Percentiles rank a stretch among this genome's conserved stretches.
Evolutionary conservation across 2,797 vertebrate genomes (phyloP).

Genomic region (Gadopsis marmoratus): DNA sequence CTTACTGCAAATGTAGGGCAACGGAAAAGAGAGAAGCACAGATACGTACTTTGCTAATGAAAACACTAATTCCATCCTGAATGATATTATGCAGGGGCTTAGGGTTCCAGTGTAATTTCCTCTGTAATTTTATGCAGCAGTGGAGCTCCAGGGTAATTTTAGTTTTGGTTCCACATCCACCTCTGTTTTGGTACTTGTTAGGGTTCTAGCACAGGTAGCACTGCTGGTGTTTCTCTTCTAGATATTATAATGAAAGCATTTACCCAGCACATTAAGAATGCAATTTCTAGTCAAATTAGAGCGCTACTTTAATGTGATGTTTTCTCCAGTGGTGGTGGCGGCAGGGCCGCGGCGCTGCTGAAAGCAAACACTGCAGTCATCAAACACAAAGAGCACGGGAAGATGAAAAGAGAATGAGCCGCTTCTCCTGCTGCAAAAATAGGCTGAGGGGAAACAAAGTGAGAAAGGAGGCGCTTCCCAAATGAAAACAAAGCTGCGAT

Average conservation of each 20-base stretch:
- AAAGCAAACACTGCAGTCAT: constrained; percentile 55
- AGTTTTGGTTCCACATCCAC: constrained; percentile 49
- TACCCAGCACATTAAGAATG: constrained; percentile 65
- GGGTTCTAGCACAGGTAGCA: constrained; percentile 54
- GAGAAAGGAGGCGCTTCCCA: constrained; percentile 33
- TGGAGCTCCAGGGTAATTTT: constrained; percentile 58
- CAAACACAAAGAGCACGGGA: constrained; percentile 47
- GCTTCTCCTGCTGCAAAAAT: constrained; percentile 38
- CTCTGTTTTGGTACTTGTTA: constrained; percentile 54
- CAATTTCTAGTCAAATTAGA: constrained; percentile 69
- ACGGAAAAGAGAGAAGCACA: constrained; percentile 15
- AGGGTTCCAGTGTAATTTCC: constrained; percentile 62
- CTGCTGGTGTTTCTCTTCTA: constrained; percentile 35
- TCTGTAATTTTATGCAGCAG: constrained; percentile 67
- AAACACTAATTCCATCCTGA: constrained; percentile 74
- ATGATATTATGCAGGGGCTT: constrained; percentile 69
- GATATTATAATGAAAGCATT: constrained; percentile 69
- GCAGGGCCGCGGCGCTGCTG: constrained; percentile 37
- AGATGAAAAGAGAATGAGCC: constrained; percentile 54
- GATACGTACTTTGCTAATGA: constrained; percentile 71
- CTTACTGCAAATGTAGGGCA: constrained; percentile 64
- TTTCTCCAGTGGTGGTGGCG: constrained; percentile 39
- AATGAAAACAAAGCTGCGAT: constrained; percentile 55
- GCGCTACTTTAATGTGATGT: constrained; percentile 52
- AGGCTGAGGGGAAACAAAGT: constrained; percentile 43